Evolutionary conservation across 2,797 vertebrate genomes (phyloP).

Genomic region (Ctenochaetus hawaiiensis): DNA sequence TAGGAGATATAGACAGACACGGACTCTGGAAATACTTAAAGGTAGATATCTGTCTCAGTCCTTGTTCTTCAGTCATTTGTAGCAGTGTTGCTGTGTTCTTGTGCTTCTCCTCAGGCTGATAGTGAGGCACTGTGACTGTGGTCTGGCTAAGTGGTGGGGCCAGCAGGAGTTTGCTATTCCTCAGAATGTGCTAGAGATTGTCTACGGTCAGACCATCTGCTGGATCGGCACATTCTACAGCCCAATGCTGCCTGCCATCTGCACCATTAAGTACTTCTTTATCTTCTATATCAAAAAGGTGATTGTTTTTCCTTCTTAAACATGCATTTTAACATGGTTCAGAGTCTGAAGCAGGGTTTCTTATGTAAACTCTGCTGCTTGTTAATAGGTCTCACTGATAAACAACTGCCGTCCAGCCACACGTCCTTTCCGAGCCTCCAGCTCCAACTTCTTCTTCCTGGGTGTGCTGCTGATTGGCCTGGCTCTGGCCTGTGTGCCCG

Average conservation of each 20-base stretch:
- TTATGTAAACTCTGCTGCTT: background rate
- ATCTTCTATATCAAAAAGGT: slow-evolving; percentile 98
- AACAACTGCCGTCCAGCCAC: slow-evolving; percentile 91
- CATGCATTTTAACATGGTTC: background rate
- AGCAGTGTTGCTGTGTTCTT: background rate
- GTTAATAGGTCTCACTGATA: slow-evolving; percentile 87
- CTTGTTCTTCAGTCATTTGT: background rate
- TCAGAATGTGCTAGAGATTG: slow-evolving; percentile 93
- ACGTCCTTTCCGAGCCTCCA: slow-evolving; percentile 92
- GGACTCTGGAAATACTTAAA: no score
- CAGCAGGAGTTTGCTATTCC: slow-evolving; percentile 93
- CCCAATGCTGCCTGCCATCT: slow-evolving; percentile 93
- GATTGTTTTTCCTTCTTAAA: background rate
- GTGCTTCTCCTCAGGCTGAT: slow-evolving; percentile 84
- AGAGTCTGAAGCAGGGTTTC: background rate
- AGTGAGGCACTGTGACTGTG: slow-evolving; percentile 88
- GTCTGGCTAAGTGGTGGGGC: slow-evolving; percentile 88
- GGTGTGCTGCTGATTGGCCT: slow-evolving; percentile 93
- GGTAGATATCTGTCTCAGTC: background rate
- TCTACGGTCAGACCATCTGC: slow-evolving; percentile 98
- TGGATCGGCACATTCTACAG: slow-evolving; percentile 98
- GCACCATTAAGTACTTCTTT: slow-evolving; percentile 93
- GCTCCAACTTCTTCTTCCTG: slow-evolving; percentile 96
- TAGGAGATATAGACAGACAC: background rate
- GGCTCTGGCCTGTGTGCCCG: slow-evolving; percentile 88